Evolutionary conservation across 92 coral and sea anemone species (phyloP), one percentile per base, ranked within the genome.

Genomic region (Zoanthus gigantus): DNA sequence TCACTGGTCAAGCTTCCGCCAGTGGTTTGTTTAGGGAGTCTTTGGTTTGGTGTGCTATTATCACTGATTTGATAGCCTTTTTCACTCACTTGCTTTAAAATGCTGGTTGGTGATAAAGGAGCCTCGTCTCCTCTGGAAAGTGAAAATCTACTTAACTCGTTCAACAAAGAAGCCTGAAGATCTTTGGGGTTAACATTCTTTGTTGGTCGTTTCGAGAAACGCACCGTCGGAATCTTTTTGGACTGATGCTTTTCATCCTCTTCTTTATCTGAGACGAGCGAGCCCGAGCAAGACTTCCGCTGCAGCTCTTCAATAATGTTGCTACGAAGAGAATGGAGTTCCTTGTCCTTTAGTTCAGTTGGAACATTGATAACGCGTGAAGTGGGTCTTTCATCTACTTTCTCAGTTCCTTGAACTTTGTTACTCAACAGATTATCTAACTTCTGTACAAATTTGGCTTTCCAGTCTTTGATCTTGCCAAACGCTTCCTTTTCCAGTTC

Each of bases 401-500:
- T 76, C 85, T 77, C 79, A 44, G 28, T 54, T 13, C 76, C 76
- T 79, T 82, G 74, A 42, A 18, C 66, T 87, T 87, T 77, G 34
- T 82, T 83, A 29, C 91, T 84, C 11, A 91, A 84, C 30, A 91
- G 85, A 57, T 76, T 87, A 29, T 91, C 69, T 14, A 91, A 78
- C 85, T 91, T 91, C 54, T 63, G 76, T n/a, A 91, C 91, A 65
- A 91, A 91, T 18, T 72, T 80, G 16, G 81, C 73, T 47, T 91
- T 91, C 93, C 93, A 91, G 58, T 91, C 31, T 53, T 66, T 91
- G 4, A 91, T 91, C 47, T 77, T 91, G 32, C 84, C 69, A 76
- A 91, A 87, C 18, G 90, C 93, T 71, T 91, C 87, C 34, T 87
- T 88, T 45, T 91, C 93, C 47, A 91, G 85, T n/a, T 87, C 82